Percentiles rank a stretch among this genome's conserved stretches.
phyloP scores from a whole-genome alignment of 2,113 vertebrate species.

The Scalopus aquaticus region DNA sequence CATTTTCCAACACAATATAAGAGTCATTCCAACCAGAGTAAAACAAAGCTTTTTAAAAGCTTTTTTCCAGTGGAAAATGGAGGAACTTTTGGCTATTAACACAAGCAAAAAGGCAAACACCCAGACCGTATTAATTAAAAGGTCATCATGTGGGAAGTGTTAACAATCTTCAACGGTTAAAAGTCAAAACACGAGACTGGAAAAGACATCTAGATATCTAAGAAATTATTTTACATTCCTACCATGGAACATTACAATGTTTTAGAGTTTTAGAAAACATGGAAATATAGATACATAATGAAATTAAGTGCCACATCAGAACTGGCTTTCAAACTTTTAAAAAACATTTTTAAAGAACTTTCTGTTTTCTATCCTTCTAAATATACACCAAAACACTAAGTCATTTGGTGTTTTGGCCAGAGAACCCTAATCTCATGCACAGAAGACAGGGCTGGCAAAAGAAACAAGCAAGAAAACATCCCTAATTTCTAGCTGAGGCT shows the following conservation, averaged over 20 bases:
- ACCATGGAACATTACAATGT: background rate
- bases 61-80: background rate
- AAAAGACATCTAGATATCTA: slow-evolving; percentile 4
- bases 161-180: background rate
- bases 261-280: background rate
- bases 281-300: background rate
- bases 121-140: background rate
- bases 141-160: background rate
- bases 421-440: background rate
- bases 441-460: background rate
- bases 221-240: background rate
- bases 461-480: background rate
- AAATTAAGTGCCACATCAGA: background rate
- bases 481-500: background rate
- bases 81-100: background rate
- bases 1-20: slow-evolving; percentile 20
- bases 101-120: slow-evolving; percentile 35
- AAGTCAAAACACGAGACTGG: background rate
- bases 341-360: background rate
- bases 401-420: background rate
- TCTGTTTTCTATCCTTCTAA: background rate
- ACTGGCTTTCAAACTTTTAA: background rate
- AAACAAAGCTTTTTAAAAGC: background rate
- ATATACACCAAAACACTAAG: background rate
- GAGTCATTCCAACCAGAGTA: background rate